A percentile compares a stretch with the other conserved stretches of the same genome.
Evolutionary conservation across 2,113 vertebrate species (phyloP).

Genomic region (Planiliza haematocheilus): DNA sequence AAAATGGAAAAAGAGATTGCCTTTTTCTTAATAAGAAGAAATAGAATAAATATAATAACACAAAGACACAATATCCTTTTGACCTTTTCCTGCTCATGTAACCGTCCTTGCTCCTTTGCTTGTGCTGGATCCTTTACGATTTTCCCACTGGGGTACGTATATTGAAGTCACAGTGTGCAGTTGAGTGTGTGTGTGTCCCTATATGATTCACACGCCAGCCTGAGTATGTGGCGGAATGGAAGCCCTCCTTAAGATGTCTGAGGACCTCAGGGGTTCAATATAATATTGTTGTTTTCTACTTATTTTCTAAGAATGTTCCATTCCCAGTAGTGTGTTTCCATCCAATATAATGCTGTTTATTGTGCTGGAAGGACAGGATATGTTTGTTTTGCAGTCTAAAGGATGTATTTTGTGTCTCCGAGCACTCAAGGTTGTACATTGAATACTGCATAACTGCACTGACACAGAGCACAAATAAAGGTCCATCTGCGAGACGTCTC

Average conservation of each 20-base stretch:
- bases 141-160: conserved; percentile 26
- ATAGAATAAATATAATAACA: not conserved
- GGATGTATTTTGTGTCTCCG: conserved; percentile 73
- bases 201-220: conserved; percentile 55
- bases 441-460: conserved; percentile 53
- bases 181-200: conserved; percentile 23
- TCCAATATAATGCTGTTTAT: conserved; percentile 75
- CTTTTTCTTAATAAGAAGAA: not conserved
- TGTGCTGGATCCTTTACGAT: conserved; percentile 45
- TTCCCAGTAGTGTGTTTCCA: conserved; percentile 74
- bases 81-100: conserved; percentile 23
- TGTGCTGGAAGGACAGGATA: conserved; percentile 71
- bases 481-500: conserved; percentile 38
- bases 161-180: conserved; percentile 46
- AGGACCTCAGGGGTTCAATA: conserved; percentile 75
- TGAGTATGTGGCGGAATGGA: conserved; percentile 54
- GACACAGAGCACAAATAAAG: conserved; percentile 59
- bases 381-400: conserved; percentile 73
- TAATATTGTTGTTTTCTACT: conserved; percentile 74
- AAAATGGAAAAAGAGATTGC: not conserved
- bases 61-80: conserved; percentile 1
- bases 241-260: conserved; percentile 66
- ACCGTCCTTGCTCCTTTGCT: conserved; percentile 27
- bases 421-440: conserved; percentile 66
- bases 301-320: conserved; percentile 73